Conservation (phyloP, 1,140 invertebrate genomes). For the Cyphomyrmex costatus region DNA sequence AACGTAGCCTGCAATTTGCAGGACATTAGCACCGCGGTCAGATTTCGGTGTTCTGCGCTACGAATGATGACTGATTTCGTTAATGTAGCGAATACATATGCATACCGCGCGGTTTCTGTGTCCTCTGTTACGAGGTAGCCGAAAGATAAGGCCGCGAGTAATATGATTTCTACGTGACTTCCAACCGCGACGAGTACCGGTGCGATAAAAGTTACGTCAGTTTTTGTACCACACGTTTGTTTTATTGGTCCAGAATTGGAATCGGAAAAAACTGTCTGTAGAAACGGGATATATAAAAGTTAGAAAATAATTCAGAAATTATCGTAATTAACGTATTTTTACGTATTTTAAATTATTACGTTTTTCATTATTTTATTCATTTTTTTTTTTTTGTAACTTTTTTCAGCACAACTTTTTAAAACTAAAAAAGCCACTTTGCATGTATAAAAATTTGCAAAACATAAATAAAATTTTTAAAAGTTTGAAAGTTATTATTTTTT, state of each 20-base stretch:
- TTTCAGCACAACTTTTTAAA: not conserved
- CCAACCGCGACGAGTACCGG: conserved; percentile 6
- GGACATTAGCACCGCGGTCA: conserved; percentile 63
- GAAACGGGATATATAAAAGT: not conserved
- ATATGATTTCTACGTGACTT: conserved; percentile 40
- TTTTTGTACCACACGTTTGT: not conserved
- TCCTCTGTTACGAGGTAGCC: conserved; percentile 23
- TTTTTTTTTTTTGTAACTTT: not conserved
- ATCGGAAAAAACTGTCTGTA: not conserved
- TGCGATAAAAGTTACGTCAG: not conserved
- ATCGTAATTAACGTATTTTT: not conserved
- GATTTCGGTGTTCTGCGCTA: conserved; percentile 44
- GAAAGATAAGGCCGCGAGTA: conserved; percentile 43
- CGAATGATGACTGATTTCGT: conserved; percentile 68
- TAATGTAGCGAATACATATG: conserved; percentile 56
- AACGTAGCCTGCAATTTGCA: conserved; percentile 65
- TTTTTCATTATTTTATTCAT: not conserved
- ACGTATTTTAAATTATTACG: not conserved
- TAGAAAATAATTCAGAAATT: not conserved
- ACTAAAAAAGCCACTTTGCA: not conserved
- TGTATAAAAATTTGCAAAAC: not conserved
- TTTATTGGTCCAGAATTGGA: conserved; percentile 4
- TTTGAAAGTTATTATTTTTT: not conserved
- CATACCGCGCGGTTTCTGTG: conserved; percentile 44
- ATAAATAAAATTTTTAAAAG: not conserved